Percentiles rank a stretch among this genome's conserved stretches.
These are phyloP conservation scores for Noctua pronuba DNA, from an alignment of 2,888 invertebrate species.

Conservation along the genomic window DNA sequence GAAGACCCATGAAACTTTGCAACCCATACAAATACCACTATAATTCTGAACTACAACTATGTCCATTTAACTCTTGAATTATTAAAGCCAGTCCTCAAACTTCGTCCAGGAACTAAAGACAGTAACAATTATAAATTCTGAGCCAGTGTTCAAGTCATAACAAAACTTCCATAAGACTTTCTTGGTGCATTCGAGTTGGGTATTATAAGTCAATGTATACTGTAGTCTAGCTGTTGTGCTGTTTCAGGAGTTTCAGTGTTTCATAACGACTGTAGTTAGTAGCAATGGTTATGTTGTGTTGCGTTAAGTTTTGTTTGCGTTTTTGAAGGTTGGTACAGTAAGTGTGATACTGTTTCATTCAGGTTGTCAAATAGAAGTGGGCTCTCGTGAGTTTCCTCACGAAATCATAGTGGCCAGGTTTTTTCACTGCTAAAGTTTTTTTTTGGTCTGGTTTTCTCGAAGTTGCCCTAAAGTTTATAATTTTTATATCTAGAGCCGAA, in stretches of 20 bases:
- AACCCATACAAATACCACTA: background rate
- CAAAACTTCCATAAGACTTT: constrained; percentile 24
- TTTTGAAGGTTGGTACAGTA: background rate
- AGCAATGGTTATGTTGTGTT: background rate
- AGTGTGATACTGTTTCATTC: no score
- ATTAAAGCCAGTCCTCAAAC: constrained; percentile 10
- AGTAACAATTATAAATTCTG: constrained; percentile 40
- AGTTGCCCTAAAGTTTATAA: no score
- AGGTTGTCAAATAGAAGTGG: no score
- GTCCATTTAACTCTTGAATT: background rate
- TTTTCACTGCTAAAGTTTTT: background rate
- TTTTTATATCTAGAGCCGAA: background rate
- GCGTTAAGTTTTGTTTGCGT: background rate
- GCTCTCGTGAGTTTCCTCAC: no score
- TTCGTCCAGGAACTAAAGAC: constrained; percentile 14
- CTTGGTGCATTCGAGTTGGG: constrained; percentile 19
- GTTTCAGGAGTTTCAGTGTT: constrained; percentile 22
- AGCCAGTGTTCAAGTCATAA: constrained; percentile 18
- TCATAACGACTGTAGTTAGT: background rate
- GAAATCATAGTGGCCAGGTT: background rate
- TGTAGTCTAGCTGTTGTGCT: constrained; percentile 7
- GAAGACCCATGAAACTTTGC: background rate
- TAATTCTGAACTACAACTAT: background rate
- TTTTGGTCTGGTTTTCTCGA: no score
- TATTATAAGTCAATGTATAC: constrained; percentile 13